A percentile compares a stretch with the other conserved stretches of the same genome.
Conservation (phyloP, 2,888 invertebrate genomes). For the Creontiades dilutus region DNA sequence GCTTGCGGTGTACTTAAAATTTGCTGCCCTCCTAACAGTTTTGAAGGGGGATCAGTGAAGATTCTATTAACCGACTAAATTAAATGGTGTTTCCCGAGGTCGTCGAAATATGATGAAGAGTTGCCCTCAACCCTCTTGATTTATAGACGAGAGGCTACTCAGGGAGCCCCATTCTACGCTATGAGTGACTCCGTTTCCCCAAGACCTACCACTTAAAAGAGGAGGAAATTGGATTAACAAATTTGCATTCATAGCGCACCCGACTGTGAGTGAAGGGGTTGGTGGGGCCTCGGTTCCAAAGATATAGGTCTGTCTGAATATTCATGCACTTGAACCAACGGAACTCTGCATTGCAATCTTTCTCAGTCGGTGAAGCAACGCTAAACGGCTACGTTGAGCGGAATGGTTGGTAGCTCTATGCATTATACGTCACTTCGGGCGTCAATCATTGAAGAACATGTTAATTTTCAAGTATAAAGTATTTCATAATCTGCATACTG, state of each 20-base stretch:
- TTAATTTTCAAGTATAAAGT: too few relatives aligned
- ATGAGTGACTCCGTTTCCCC: constrained; percentile 44
- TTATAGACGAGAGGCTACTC: constrained; percentile 1
- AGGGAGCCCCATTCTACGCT: neutral
- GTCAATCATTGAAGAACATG: too few relatives aligned
- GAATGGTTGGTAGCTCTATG: neutral
- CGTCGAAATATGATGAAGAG: constrained; percentile 31
- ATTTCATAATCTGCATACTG: too few relatives aligned
- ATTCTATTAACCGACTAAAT: neutral
- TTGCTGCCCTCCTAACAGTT: too few relatives aligned
- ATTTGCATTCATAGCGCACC: constrained; percentile 68
- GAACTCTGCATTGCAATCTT: constrained; percentile 33
- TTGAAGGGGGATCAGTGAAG: neutral
- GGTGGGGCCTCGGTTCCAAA: constrained; percentile 32
- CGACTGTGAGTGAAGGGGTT: constrained; percentile 8
- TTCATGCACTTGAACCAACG: constrained; percentile 55
- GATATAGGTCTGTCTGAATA: constrained; percentile 64
- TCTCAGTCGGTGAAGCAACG: constrained; percentile 24
- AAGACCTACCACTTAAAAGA: constrained; percentile 66
- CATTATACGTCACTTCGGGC: too few relatives aligned
- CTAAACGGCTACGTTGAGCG: neutral
- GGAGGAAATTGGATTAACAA: constrained; percentile 67
- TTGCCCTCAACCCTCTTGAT: neutral
- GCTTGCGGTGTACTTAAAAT: too few relatives aligned
- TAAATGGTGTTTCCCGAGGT: neutral